Evolutionary conservation across 2,113 vertebrate species (phyloP).

Genomic region (Sander lucioperca): DNA sequence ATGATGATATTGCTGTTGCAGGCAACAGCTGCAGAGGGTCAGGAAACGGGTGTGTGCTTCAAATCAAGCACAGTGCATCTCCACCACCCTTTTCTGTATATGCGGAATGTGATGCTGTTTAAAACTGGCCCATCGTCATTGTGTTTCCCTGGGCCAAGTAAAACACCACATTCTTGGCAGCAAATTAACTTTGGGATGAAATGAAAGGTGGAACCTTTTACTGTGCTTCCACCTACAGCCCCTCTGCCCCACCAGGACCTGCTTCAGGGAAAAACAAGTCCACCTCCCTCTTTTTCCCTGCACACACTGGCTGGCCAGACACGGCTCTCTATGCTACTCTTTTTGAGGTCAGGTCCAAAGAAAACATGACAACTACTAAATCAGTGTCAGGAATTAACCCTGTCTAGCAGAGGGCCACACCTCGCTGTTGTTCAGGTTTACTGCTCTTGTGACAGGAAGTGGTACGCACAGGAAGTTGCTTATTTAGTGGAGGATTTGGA

Average conservation of each 20-base stretch:
- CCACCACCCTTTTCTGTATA: slow-evolving; percentile 47
- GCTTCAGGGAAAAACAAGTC: slow-evolving; percentile 73
- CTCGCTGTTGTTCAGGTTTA: slow-evolving; percentile 58
- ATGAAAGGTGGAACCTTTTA: slow-evolving; percentile 69
- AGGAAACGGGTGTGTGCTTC: slow-evolving; percentile 59
- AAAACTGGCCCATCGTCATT: slow-evolving; percentile 41
- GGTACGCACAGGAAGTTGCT: slow-evolving; percentile 64
- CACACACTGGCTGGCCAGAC: slow-evolving; percentile 29
- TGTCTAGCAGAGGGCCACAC: slow-evolving; percentile 49
- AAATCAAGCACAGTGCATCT: slow-evolving; percentile 61
- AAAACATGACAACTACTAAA: slow-evolving; percentile 80
- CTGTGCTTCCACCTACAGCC: slow-evolving; percentile 58
- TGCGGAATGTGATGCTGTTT: slow-evolving; percentile 57
- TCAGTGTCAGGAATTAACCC: slow-evolving; percentile 77
- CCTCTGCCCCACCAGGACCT: slow-evolving; percentile 57
- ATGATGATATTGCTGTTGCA: slow-evolving; percentile 45
- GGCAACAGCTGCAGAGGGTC: slow-evolving; percentile 65
- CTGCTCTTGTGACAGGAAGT: slow-evolving; percentile 66
- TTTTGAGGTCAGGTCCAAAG: slow-evolving; percentile 76
- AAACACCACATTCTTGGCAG: slow-evolving; percentile 81
- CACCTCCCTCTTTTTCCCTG: slow-evolving; percentile 59
- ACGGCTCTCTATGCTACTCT: slow-evolving; percentile 25
- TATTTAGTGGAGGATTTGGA: slow-evolving; percentile 57
- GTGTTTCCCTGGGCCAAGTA: slow-evolving; percentile 62
- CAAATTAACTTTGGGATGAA: slow-evolving; percentile 74